Conservation (phyloP, 1,140 invertebrate genomes). For the Argopecten irradians region DNA sequence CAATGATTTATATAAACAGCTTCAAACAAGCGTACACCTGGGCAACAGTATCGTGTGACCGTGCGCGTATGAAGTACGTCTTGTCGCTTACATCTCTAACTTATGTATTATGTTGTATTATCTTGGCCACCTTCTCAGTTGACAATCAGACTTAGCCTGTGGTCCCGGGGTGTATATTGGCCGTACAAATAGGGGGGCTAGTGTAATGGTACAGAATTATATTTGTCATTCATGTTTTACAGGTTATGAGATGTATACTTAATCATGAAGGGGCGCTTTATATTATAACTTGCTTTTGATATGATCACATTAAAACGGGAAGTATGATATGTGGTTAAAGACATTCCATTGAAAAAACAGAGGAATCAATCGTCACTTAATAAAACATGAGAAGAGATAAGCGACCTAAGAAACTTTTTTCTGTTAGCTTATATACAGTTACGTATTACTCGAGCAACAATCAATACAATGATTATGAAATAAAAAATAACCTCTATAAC, state of each 20-base stretch:
- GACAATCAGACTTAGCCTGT: background rate
- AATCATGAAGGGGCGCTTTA: background rate
- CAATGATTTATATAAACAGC: conserved; percentile 23
- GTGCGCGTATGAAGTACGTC: background rate
- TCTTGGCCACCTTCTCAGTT: background rate
- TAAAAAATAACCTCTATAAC: too few species aligned
- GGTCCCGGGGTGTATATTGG: background rate
- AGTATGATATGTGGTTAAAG: too few species aligned
- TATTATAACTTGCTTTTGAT: too few species aligned
- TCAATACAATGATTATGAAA: too few species aligned
- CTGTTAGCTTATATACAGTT: too few species aligned
- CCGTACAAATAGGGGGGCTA: background rate
- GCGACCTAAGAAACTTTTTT: too few species aligned
- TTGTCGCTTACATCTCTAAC: background rate
- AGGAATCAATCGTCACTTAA: too few species aligned
- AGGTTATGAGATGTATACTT: background rate
- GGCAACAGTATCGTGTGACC: background rate
- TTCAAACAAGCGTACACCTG: conserved; percentile 20
- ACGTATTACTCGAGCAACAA: too few species aligned
- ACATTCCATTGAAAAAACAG: too few species aligned
- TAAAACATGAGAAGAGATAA: too few species aligned
- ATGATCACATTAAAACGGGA: too few species aligned
- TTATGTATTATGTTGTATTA: conserved; percentile 12
- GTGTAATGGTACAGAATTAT: background rate
- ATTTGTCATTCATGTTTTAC: background rate